A percentile compares a stretch with the other conserved stretches of the same genome.
Evolutionary conservation across 37 sponge, comb jelly and placozoan genomes (phyloP).

Genomic region (Corticium candelabrum): DNA sequence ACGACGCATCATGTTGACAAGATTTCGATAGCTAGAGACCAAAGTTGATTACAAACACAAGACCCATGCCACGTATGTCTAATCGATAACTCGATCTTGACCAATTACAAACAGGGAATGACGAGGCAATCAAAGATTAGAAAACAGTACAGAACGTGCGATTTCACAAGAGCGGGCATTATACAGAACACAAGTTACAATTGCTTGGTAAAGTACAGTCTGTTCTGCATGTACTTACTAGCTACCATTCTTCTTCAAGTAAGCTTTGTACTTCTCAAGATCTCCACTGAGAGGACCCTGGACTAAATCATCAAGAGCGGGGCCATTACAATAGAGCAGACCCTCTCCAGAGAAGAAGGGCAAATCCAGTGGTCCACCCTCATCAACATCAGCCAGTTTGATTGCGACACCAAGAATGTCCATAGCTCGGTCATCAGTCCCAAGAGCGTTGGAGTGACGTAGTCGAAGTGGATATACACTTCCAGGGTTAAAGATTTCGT

Average conservation of each 20-base stretch:
- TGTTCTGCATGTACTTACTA: too few species aligned
- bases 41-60: neutral
- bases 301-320: neutral
- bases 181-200: too few species aligned
- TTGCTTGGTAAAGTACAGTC: too few species aligned
- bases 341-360: neutral
- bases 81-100: too few species aligned
- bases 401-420: neutral
- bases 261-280: neutral
- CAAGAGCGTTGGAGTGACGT: slow-evolving; percentile 8
- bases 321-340: neutral
- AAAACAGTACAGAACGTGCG: too few species aligned
- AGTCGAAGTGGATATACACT: slow-evolving; percentile 5
- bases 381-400: neutral
- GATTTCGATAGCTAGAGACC: neutral
- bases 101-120: too few species aligned
- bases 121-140: too few species aligned
- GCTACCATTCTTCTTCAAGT: neutral
- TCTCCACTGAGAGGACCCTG: neutral
- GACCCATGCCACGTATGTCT: too few species aligned
- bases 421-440: neutral
- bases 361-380: neutral
- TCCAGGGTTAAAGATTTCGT: neutral
- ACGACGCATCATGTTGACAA: neutral
- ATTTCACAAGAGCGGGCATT: too few species aligned